Conservation (phyloP, 2,113 vertebrate species). For the Phaetusa simplex region DNA sequence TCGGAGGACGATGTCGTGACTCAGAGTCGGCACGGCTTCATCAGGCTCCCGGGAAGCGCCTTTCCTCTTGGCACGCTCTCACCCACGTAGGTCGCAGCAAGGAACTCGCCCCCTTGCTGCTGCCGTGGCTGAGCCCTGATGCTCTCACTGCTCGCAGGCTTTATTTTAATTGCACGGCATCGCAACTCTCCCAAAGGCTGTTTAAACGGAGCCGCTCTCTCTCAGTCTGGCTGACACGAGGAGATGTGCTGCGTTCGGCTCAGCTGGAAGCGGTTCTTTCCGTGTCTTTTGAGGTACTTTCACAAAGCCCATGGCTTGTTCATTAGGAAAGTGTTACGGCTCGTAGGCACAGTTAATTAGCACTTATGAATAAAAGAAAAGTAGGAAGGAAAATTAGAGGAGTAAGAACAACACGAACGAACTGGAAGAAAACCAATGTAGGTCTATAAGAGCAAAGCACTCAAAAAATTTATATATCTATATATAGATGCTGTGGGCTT, state of each 20-base stretch:
- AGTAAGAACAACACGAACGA: neutral
- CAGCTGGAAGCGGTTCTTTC: neutral
- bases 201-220: neutral
- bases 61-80: neutral
- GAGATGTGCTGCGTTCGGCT: neutral
- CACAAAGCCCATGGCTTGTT: neutral
- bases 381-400: neutral
- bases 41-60: neutral
- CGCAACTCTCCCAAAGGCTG: neutral
- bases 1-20: accelerated
- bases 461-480: neutral
- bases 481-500: neutral
- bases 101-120: neutral
- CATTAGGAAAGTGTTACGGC: neutral
- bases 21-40: accelerated
- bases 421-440: neutral
- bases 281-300: neutral
- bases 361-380: slow-evolving; percentile 39
- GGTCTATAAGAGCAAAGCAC: neutral
- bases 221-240: neutral
- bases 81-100: neutral
- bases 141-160: neutral
- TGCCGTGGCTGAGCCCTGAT: accelerated
- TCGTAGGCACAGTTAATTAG: slow-evolving; percentile 43
- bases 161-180: neutral